Base-by-base conservation (phyloP, 2,113 vertebrate genomes). In the Cyrtonyx montezumae region DNA sequence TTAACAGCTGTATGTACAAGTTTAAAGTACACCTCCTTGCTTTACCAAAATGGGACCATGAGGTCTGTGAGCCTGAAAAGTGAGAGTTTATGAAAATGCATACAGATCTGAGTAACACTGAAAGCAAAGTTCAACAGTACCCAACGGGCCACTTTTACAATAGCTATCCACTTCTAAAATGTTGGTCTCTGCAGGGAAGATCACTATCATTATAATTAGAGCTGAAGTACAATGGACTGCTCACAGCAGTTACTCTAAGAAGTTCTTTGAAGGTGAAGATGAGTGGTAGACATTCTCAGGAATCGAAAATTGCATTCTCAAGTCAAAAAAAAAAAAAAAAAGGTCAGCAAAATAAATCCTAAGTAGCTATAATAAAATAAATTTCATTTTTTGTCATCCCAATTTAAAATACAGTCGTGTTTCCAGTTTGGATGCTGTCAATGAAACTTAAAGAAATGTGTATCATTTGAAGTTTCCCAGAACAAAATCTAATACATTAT, bases 161-260 rank as follows among this genome's bases (percentile, higher is more conserved):
- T 78, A 95, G 85, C 67, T 90, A 91, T 71, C 56, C 69, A n/a
- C 79, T 84, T 88, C 83, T 96, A 79, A 87, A 93, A 67, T 93
- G 90, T 81, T 88, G 88, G 79, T 71, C 92, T 96, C 88, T 95
- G 77, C 83, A 93, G 88, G 86, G 92, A 93, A 96, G 96, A 96
- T 96, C 73, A 40, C 79, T 95, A 96, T 96, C 95, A 43, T 90
- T 96, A 40, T 94, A 93, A 96, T 96, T 94, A 91, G 88, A 93
- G 51, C 66, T 91, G 15, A 34, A 30, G 68, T 91, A 90, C 92
- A 94, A 84, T 91, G 83, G 79, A 49, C 93, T 90, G 77, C 73
- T 90, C 76, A 67, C 20, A 86, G 88, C 13, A 94, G 56, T 79
- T 93, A n/a, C 84, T 93, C 78, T 80, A 79, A 93, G 74, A 90